Evolutionary conservation across 2,888 invertebrate genomes (phyloP), one percentile per base, ranked within the genome.

Genomic region (Pristionchus mayeri): DNA sequence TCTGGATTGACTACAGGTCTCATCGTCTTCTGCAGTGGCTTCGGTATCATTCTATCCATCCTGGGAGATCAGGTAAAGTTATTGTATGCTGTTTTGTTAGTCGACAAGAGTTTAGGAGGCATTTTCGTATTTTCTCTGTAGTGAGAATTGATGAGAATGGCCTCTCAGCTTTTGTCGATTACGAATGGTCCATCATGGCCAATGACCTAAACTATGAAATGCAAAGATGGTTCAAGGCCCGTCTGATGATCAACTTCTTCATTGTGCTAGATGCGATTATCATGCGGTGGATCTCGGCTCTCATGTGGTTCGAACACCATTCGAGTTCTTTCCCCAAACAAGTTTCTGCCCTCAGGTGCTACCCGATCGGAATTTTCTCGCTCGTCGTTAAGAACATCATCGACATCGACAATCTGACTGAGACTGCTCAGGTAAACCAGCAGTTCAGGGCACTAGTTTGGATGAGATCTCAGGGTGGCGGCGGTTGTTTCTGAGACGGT

Each of bases 21-120:
- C 86, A 97, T 97, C 3, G 96, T 96, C 93, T 97, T 97, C 94
- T 97, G 97, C 92, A 94, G 97, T 57, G 95, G 96, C 7, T 97
- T 97, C 91, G 97, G 97, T 18, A 96, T 96, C 52, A 95, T 97
- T 67, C 94, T 97, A 27, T 96, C 97, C 44, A 96, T 96, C 0
- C 94, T 97, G 83, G 97, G 96, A 0, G 94, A 95, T 85, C 96
- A 90, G 75, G 85, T 85, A 6, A 95, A 92, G 96, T 96, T 2
- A 95, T 95, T n/a, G n/a, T n/a, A n/a, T 92, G 95, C 21, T 57
- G 11, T 21, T 96, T 75, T n/a, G n/a, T 90, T 93, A 78, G 95
- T 96, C 85, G 95, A 96, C 92, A 96, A 96, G 94, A 96, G 67
- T 96, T 85, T 96, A 97, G 93, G 96, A 9, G 7, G 6, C 44